These are phyloP conservation scores for Mimas tiliae DNA, from an alignment of 2,888 invertebrate genomes.

Conservation along the genomic window DNA sequence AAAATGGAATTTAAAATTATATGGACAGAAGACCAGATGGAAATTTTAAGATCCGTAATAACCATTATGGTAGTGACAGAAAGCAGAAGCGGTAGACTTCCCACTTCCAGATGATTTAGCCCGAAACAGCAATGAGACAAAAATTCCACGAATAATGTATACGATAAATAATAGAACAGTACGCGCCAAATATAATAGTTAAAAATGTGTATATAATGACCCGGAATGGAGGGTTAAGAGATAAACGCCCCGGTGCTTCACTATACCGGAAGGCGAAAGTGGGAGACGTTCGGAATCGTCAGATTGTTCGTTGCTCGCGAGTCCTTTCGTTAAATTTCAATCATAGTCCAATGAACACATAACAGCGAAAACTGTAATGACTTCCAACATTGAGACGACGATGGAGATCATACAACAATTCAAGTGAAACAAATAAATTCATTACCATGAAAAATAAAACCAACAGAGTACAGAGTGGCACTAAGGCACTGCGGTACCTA, in stretches of 20 bases:
- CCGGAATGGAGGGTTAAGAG: slow-evolving; percentile 1
- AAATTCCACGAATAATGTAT: slow-evolving; percentile 5
- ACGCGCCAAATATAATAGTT: slow-evolving; percentile 12
- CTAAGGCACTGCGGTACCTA: no score
- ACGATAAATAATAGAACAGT: neutral
- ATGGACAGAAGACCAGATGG: no score
- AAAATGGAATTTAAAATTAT: no score
- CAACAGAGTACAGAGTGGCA: neutral
- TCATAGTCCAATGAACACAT: neutral
- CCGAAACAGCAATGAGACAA: neutral
- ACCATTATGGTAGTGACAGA: neutral
- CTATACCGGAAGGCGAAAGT: neutral
- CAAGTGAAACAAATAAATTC: neutral
- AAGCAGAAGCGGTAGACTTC: neutral
- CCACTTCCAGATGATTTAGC: slow-evolving; percentile 1
- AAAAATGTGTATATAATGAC: slow-evolving; percentile 5
- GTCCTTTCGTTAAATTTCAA: neutral
- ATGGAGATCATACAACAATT: neutral
- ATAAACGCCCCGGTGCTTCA: neutral
- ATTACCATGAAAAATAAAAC: neutral
- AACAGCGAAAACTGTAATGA: neutral
- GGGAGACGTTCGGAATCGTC: neutral
- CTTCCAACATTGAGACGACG: neutral
- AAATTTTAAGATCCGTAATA: neutral
- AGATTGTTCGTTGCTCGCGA: no score